Evolutionary conservation across 2,888 invertebrate genomes (phyloP), one percentile per base, ranked within the genome.

Genomic region (Nezara viridula): DNA sequence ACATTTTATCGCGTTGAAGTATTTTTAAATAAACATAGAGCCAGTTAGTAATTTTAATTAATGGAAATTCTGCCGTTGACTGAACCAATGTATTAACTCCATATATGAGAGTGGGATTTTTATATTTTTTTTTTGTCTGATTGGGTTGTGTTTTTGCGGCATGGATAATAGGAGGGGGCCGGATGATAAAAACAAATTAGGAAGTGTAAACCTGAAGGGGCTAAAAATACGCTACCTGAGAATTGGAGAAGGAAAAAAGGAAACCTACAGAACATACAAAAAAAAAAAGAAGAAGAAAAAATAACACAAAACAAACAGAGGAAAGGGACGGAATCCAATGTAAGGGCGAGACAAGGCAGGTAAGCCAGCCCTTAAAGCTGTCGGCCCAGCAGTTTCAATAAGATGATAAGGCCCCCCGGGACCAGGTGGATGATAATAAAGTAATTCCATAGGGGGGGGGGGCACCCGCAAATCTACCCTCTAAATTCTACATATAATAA

Each of bases 401-500:
- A 81, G 81, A 81, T 47, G 81, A 47, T 47, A 47, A n/a, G 44
- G 81, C 44, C 81, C 7, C 44, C 16, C 1, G 81, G 81, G 81
- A 81, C 24, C 81, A 44, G 81, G n/a, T 40, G 81, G 44, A 10
- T 81, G 81, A 81, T 47, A 81, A 81, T 81, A 81, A 81, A 81
- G 81, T 81, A 44, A 81, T 81, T 81, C 81, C 44, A 81, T 12
- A 24, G 40, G 6, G 1, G 12, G n/a, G 55, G 60, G 60, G 14
- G 44, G 21, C 24, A 77, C 19, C 77, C 44, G 81, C 81, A 81
- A 81, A 81, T 40, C 81, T 81, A 81, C 81, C 81, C 81, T 44
- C 81, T 81, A 81, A 81, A 81, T 81, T 81, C 81, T 81, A 81
- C 81, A 47, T 81, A 40, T 81, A 81, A 81, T 81, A 81, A 81